Evolutionary conservation across 2,888 invertebrate genomes (phyloP).

Genomic region (Morpho achilles): DNA sequence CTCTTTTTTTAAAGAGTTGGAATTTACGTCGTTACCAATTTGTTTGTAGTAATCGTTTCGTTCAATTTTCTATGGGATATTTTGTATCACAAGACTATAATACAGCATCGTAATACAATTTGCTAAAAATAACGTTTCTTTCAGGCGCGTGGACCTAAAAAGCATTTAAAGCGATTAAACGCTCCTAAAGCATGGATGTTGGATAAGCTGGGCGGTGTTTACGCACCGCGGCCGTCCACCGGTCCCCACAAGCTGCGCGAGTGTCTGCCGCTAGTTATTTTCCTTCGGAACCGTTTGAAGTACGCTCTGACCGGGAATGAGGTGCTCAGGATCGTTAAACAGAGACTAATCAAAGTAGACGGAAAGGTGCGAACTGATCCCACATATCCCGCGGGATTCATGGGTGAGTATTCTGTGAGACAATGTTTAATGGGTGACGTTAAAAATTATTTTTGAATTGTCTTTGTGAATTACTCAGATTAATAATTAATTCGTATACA

Average conservation of each 20-base stretch:
- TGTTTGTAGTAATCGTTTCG: no score
- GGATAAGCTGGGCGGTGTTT: slow-evolving; percentile 98
- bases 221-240: slow-evolving; percentile 97
- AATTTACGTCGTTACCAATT: no score
- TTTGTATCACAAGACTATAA: no score
- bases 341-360: slow-evolving; percentile 98
- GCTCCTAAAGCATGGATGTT: slow-evolving; percentile 99
- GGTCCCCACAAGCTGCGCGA: slow-evolving; percentile 99
- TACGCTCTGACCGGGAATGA: slow-evolving; percentile 98
- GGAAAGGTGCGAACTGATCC: slow-evolving; percentile 98
- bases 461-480: no score
- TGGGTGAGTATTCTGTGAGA: slow-evolving; percentile 86
- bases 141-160: slow-evolving; percentile 98
- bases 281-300: slow-evolving; percentile 97
- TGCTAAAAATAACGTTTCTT: slow-evolving; percentile 23
- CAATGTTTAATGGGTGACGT: no score
- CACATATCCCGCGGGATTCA: slow-evolving; percentile 98
- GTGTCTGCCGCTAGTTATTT: slow-evolving; percentile 96
- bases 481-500: no score
- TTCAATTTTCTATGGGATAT: not conserved
- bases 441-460: no score
- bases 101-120: no score
- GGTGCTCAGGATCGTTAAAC: slow-evolving; percentile 98
- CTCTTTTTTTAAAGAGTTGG: no score
- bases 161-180: slow-evolving; percentile 99